A percentile compares a stretch with the other conserved stretches of the same genome.
phyloP scores from a whole-genome alignment of 2,888 invertebrate species.

The Oxycera nigricornis region DNA sequence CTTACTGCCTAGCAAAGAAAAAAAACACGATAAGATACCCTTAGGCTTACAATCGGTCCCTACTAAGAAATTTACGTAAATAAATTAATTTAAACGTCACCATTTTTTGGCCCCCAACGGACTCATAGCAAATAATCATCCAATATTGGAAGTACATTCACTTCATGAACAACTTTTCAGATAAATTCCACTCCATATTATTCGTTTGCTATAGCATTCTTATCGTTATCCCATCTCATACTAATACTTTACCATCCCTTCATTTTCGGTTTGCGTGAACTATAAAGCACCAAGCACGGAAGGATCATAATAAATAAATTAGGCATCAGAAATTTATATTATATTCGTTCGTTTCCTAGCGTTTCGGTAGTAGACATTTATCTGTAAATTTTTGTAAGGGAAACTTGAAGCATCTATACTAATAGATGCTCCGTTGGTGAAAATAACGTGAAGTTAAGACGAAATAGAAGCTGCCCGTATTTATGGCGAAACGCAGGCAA shows the following conservation, averaged over 20 bases:
- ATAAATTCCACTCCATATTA: slow-evolving; percentile 33
- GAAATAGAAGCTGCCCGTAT: not conserved
- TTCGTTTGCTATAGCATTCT: slow-evolving; percentile 17
- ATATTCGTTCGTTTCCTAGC: not conserved
- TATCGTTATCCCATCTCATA: not conserved
- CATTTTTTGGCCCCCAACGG: slow-evolving; percentile 5
- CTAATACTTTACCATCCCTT: not conserved
- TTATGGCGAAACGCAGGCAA: not conserved
- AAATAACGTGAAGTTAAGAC: not conserved
- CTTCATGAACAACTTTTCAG: not conserved
- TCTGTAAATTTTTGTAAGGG: not conserved
- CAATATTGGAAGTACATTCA: slow-evolving; percentile 29
- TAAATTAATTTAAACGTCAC: slow-evolving; percentile 42
- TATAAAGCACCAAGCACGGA: slow-evolving; percentile 22
- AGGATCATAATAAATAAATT: slow-evolving; percentile 42
- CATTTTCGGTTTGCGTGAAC: slow-evolving; percentile 6
- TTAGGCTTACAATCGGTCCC: not conserved
- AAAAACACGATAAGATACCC: not conserved
- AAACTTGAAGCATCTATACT: not conserved
- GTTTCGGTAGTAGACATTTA: not conserved
- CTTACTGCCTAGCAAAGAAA: not conserved
- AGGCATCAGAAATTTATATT: slow-evolving; percentile 41
- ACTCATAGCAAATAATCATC: slow-evolving; percentile 36
- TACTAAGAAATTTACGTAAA: slow-evolving; percentile 30
- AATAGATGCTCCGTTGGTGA: not conserved